Base-by-base conservation (phyloP, 2,888 invertebrate species). In the Orgyia antiqua region DNA sequence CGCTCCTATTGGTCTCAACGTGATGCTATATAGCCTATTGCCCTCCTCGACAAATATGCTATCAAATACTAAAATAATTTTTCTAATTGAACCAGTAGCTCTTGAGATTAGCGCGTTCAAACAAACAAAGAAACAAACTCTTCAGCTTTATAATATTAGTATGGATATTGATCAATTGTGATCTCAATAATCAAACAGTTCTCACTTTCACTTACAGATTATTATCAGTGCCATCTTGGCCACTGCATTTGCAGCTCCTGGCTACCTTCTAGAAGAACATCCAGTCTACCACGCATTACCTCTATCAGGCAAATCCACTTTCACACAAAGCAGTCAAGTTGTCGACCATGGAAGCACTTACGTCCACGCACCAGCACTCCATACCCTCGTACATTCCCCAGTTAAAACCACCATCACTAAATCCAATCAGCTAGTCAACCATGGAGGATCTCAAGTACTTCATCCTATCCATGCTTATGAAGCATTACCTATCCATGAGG, bases 371-470 rank as follows among this genome's bases (percentile, higher is more conserved):
- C 68, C 40, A 7, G 36, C 53, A 26, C 36, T 69, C 19, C 1
- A 8, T 10, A 4, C 38, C 1, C 24, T 49, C 5, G 19, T 39
- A 7, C 48, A 54, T 4, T 33, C 68, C 4, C 51, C 54, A 10
- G 31, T 58, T 0, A 72, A 72, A 36, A 61, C 64, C 2, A 68
- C 67, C 2, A 41, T 66, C 9, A 65, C 71, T 0, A 75, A 78
- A 58, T 59, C 79, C 61, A 67, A 80, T 59, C 59, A 74, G 49
- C 44, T 79, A 44, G 61, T 87, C 46, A 52, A 61, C 39, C 73
- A 76, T 19, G 71, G 71, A 3, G 51, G 62, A 9, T 56, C 67
- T 2, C 49, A 57, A 28, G 26, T 56, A 8, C 31, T 62, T 1
- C 64, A 78, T 29, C 45, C 65, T 23, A 44, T 59, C 0, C 64